Evolutionary conservation across 2,113 vertebrate species (phyloP).

Genomic region (Lethenteron camtschaticum): DNA sequence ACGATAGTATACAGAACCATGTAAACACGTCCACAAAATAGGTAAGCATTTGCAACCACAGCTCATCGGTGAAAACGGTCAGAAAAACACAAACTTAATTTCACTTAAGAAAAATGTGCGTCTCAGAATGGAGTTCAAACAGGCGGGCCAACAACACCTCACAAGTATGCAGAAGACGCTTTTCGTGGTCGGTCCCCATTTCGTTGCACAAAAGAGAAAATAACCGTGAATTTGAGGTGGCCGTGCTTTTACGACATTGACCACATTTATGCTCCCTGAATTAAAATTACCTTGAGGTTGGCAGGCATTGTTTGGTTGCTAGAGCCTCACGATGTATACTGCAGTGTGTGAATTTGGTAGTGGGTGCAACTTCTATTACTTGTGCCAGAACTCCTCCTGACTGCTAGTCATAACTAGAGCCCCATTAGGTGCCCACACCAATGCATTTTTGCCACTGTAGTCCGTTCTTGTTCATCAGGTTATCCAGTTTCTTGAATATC

Average conservation of each 20-base stretch:
- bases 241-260: background rate
- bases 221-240: background rate
- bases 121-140: constrained; percentile 3
- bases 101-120: background rate
- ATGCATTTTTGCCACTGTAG: constrained; percentile 4
- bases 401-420: constrained; percentile 17
- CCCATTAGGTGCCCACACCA: constrained; percentile 15
- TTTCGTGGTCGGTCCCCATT: background rate
- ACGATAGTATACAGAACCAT: too few relatives aligned
- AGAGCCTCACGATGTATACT: background rate
- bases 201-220: constrained; percentile 1
- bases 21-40: background rate
- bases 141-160: background rate
- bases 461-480: background rate
- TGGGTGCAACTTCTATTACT: background rate
- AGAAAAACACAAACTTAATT: background rate
- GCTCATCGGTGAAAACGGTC: background rate
- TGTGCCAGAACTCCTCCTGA: constrained; percentile 15
- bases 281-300: background rate
- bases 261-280: constrained; percentile 1
- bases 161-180: background rate
- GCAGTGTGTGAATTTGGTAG: constrained; percentile 6
- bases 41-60: background rate
- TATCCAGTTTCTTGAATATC: background rate
- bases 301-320: background rate